Conservation (phyloP, 2,113 vertebrate species). For the Enhydra lutris region DNA sequence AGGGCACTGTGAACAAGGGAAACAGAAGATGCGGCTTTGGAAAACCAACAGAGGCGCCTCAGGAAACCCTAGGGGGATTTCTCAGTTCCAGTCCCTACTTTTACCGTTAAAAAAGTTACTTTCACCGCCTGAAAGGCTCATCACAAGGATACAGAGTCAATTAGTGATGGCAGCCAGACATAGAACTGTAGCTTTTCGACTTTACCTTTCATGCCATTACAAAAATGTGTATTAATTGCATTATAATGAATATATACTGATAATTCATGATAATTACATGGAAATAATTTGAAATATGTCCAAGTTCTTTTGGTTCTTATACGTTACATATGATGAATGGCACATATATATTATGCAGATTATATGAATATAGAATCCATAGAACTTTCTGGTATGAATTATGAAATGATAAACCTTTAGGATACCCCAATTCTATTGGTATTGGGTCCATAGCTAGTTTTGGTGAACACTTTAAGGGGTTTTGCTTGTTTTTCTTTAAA, state of each 20-base stretch:
- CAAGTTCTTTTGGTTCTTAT: neutral
- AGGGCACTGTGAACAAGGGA: slow-evolving; percentile 58
- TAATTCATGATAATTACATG: neutral
- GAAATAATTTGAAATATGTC: neutral
- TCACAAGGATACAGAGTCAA: neutral
- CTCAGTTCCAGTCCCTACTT: neutral
- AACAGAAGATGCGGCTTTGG: neutral
- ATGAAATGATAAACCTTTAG: neutral
- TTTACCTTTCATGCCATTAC: neutral
- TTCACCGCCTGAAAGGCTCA: neutral
- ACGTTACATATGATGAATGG: neutral
- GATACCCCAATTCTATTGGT: neutral
- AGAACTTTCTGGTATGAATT: neutral
- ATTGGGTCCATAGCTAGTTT: neutral
- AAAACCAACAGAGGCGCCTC: no score
- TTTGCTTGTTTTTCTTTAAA: neutral
- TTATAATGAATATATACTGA: neutral
- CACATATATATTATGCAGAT: neutral
- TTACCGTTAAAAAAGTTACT: neutral
- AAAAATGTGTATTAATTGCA: neutral
- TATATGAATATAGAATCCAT: neutral
- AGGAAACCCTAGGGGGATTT: neutral
- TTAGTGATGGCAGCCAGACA: neutral
- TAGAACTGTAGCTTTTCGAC: neutral
- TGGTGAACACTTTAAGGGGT: neutral